Base-by-base conservation (phyloP, 2,888 invertebrate genomes). In the Cephus rjabovi region DNA sequence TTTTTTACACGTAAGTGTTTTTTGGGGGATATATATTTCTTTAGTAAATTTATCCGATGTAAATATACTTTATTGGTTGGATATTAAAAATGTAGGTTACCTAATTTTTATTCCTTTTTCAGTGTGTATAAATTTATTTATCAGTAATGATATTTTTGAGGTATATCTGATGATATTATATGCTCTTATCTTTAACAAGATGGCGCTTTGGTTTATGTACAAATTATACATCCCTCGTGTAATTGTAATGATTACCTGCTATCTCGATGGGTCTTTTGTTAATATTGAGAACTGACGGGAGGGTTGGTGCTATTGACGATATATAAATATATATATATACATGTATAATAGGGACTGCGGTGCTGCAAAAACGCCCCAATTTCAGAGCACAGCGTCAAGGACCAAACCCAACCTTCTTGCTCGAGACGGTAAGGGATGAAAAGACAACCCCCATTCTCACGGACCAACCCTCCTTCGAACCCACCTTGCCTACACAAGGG, bases 331-430 rank as follows among this genome's bases (percentile, higher is more conserved):
- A 56, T 23, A 56, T 23, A 56, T 56, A 40, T 23, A 56, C 23
- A 56, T 56, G 23, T 56, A 56, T 56, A 71, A 6, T 3, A 12
- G 34, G 12, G 31, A 31, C 31, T 34, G 71, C 33, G 71, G 31
- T 12, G 12, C 31, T 35, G 74, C 35, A 74, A 34, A 74, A 74
- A 74, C 74, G 74, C 74, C 74, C 74, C 37, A 74, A 74, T 74
- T 74, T 74, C 35, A 35, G 34, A n/a, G 34, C 30, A 35, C 74
- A 74, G 12, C 74, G 71, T 71, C 71, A 71, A 71, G 34, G 71
- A 31, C 33, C 3, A 34, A 56, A 71, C 71, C 71, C 71, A 71
- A 71, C 71, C 71, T 33, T 71, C 71, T 71, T 34, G 31, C 71
- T 71, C n/a, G 33, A 34, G 31, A 2, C 71, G 71, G 33, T 4